Evolutionary conservation across 1,140 invertebrate species (phyloP).

Genomic region (Lethocerus indicus): DNA sequence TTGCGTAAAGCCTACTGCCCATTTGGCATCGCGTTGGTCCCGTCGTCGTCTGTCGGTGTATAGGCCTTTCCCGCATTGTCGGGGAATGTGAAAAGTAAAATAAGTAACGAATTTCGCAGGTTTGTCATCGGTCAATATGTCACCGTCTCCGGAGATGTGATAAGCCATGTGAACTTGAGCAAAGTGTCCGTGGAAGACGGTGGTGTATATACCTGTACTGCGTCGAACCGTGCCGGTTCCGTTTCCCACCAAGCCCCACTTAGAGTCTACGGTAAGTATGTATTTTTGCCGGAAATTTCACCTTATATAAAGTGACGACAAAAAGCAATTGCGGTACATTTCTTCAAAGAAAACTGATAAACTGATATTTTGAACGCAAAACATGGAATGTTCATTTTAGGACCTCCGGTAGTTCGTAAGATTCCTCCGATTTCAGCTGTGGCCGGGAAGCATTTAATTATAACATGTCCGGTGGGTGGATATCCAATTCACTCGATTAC

Average conservation of each 20-base stretch:
- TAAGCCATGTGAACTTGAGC: slow-evolving; percentile 52
- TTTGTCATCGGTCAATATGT: slow-evolving; percentile 39
- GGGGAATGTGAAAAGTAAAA: neutral
- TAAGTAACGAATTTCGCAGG: no score
- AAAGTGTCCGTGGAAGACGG: slow-evolving; percentile 32
- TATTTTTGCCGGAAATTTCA: no score
- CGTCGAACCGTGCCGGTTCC: slow-evolving; percentile 31
- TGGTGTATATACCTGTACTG: slow-evolving; percentile 34
- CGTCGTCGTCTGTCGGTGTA: neutral
- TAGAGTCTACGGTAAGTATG: slow-evolving; percentile 28
- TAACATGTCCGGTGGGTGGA: slow-evolving; percentile 38
- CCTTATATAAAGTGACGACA: no score
- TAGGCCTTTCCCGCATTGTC: neutral
- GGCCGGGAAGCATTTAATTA: slow-evolving; percentile 29
- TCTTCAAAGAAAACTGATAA: no score
- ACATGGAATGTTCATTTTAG: slow-evolving; percentile 22
- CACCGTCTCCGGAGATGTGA: slow-evolving; percentile 78
- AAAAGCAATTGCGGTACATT: no score
- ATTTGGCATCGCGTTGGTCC: neutral
- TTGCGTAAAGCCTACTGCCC: neutral
- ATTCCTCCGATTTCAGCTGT: slow-evolving; percentile 36
- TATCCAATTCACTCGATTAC: slow-evolving; percentile 33
- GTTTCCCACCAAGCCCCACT: slow-evolving; percentile 27
- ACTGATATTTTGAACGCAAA: neutral
- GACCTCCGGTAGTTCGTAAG: slow-evolving; percentile 31